Conservation (phyloP, 2,797 vertebrate species). For the Poecilia wingei region DNA sequence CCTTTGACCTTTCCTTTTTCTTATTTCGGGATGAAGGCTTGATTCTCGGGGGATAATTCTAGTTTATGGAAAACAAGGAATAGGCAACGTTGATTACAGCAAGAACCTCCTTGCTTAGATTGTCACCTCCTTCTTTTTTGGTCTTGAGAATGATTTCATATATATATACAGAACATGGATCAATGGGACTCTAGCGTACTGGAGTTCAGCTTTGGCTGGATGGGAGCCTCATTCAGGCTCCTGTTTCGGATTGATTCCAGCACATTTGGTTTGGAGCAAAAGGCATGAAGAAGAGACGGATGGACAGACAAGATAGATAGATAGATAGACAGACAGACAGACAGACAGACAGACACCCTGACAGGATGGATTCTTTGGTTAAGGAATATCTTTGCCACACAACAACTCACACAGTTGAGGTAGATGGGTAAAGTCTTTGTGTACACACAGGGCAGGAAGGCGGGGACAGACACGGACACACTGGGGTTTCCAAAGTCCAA, state of each 20-base stretch:
- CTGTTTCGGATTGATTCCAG: slow-evolving; percentile 84
- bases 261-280: slow-evolving; percentile 82
- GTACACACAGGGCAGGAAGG: slow-evolving; percentile 70
- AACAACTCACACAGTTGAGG: slow-evolving; percentile 85
- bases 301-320: slow-evolving; percentile 69
- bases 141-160: slow-evolving; percentile 78
- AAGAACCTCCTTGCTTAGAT: slow-evolving; percentile 86
- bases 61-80: slow-evolving; percentile 75
- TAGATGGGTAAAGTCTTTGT: slow-evolving; percentile 85
- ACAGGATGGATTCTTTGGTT: slow-evolving; percentile 87
- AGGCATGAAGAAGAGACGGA: slow-evolving; percentile 80
- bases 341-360: slow-evolving; percentile 79
- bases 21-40: slow-evolving; percentile 62
- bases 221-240: slow-evolving; percentile 56
- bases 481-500: slow-evolving; percentile 63
- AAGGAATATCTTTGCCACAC: slow-evolving; percentile 84
- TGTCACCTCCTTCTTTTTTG: slow-evolving; percentile 83
- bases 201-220: slow-evolving; percentile 76
- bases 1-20: slow-evolving; percentile 61
- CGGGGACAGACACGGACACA: slow-evolving; percentile 47
- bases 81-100: slow-evolving; percentile 85
- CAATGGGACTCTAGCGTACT: slow-evolving; percentile 71
- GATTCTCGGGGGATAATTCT: slow-evolving; percentile 68
- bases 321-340: slow-evolving; percentile 14
- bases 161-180: slow-evolving; percentile 76